phyloP scores from a whole-genome alignment of 53 echinoderm and acorn worm genomes.

The Pentamera pediparva region DNA sequence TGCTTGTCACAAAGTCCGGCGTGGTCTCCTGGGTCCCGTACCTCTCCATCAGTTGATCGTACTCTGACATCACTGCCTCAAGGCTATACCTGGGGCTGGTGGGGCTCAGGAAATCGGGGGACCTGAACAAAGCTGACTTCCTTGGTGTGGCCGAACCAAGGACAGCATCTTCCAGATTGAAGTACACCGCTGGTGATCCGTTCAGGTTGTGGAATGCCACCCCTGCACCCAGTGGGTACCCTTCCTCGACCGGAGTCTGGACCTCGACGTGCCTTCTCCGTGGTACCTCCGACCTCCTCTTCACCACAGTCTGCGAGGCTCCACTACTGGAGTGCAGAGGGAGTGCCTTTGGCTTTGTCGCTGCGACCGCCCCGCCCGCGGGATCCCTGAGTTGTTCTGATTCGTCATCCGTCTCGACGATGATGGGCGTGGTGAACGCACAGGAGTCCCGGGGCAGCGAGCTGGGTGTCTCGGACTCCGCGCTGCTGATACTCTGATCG shows the following conservation, averaged over 20 bases:
- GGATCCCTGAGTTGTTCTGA: neutral
- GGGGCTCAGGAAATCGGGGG: conserved; percentile 8
- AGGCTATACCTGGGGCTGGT: conserved; percentile 52
- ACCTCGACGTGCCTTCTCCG: conserved; percentile 20
- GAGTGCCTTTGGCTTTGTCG: neutral
- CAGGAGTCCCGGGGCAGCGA: neutral
- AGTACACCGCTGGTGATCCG: conserved; percentile 14
- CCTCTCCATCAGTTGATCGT: conserved; percentile 80
- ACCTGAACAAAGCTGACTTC: conserved; percentile 53
- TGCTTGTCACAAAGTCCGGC: conserved; percentile 59
- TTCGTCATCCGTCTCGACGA: neutral
- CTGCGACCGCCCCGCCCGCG: neutral
- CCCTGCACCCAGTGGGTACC: conserved; percentile 40
- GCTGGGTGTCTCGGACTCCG: conserved; percentile 60
- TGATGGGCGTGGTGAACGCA: conserved; percentile 10
- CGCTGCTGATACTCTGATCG: conserved; percentile 78
- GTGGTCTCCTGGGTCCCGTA: conserved; percentile 72
- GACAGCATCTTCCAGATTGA: conserved; percentile 48
- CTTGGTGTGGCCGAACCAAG: conserved; percentile 52
- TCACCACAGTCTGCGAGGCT: neutral
- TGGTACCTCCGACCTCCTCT: conserved; percentile 16
- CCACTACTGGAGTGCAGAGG: no score
- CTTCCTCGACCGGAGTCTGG: conserved; percentile 35
- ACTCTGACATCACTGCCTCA: conserved; percentile 82
- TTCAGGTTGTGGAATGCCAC: conserved; percentile 25